Evolutionary conservation across 2,113 vertebrate genomes (phyloP).

Genomic region (Athene noctua): DNA sequence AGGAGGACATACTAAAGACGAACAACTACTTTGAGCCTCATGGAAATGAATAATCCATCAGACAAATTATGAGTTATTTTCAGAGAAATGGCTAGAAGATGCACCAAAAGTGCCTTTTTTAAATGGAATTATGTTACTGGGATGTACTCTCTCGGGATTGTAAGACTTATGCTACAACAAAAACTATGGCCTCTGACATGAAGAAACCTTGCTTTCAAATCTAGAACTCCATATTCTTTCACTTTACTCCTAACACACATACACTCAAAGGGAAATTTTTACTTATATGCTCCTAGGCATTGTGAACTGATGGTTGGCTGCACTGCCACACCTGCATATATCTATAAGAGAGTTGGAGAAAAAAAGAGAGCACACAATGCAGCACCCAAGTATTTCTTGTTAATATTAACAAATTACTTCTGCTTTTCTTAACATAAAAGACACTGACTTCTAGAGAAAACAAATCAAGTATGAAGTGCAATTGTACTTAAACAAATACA

Average conservation of each 20-base stretch:
- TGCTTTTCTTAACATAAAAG: not conserved
- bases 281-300: not conserved
- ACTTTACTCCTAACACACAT: not conserved
- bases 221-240: not conserved
- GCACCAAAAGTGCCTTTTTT: not conserved
- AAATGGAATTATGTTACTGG: not conserved
- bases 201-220: not conserved
- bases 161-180: not conserved
- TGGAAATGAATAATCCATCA: not conserved
- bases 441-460: not conserved
- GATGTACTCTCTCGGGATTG: not conserved
- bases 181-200: not conserved
- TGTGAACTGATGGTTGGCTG: not conserved
- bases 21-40: not conserved
- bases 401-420: not conserved
- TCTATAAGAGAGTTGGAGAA: not conserved
- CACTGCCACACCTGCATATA: not conserved
- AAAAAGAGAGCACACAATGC: not conserved
- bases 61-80: not conserved
- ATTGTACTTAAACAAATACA: not conserved
- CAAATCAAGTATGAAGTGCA: not conserved
- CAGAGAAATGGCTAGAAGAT: not conserved
- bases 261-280: not conserved
- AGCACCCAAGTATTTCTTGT: not conserved
- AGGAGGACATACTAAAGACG: not conserved